Conservation (phyloP, 1,140 invertebrate genomes). For the Macrosteles quadrilineatus region DNA sequence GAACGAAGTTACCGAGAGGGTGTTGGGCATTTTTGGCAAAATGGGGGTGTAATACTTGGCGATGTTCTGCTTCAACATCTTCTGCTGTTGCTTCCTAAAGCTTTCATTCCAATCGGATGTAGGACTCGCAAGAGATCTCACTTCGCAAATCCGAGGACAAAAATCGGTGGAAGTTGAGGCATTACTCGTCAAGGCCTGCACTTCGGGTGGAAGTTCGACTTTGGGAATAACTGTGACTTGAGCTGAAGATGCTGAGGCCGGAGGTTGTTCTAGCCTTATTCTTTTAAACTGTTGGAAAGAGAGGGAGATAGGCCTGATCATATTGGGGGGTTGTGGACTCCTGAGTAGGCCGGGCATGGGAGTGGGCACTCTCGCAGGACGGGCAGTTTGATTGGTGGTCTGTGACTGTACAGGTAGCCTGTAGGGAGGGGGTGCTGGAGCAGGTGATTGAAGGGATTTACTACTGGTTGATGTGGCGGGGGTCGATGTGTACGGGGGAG, state of each 20-base stretch:
- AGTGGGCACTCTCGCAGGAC: not conserved
- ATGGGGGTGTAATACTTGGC: slow-evolving; percentile 25
- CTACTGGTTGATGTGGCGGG: not conserved
- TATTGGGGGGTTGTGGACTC: not conserved
- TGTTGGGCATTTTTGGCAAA: slow-evolving; percentile 38
- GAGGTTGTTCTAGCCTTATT: not conserved
- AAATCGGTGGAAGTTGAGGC: slow-evolving; percentile 39
- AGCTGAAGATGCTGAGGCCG: not conserved
- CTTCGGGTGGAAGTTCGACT: not conserved
- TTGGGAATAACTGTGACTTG: not conserved
- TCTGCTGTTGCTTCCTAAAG: slow-evolving; percentile 9
- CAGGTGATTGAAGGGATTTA: not conserved
- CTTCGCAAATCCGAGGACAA: slow-evolving; percentile 54
- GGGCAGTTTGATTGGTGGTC: not conserved
- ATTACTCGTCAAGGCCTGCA: too few relatives aligned
- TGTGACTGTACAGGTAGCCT: not conserved
- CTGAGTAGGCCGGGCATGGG: not conserved
- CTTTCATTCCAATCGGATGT: slow-evolving; percentile 33
- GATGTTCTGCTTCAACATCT: slow-evolving; percentile 8
- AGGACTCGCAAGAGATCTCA: slow-evolving; percentile 49
- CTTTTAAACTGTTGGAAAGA: not conserved
- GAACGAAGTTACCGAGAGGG: slow-evolving; percentile 35
- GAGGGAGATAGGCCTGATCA: not conserved
- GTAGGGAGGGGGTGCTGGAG: not conserved
- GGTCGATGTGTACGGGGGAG: not conserved